Conservation (phyloP, 2,888 invertebrate genomes). For the Philonicus albiceps region DNA sequence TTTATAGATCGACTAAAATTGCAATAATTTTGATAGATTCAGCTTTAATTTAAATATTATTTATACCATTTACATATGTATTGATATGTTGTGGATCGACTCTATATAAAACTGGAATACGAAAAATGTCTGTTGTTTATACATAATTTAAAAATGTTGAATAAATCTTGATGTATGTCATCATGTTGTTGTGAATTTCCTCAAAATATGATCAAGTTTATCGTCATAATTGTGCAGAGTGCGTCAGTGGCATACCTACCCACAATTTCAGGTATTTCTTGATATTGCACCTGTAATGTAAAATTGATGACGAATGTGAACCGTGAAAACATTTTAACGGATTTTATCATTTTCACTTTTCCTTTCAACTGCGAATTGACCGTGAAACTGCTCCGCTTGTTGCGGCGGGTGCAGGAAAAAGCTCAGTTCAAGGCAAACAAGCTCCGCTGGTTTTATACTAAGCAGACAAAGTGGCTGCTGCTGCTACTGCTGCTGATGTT, state of each 20-base stretch:
- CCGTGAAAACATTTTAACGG: conserved; percentile 16
- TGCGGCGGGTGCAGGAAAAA: conserved; percentile 10
- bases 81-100: too few relatives aligned
- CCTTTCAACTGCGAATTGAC: conserved; percentile 35
- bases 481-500: background rate
- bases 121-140: too few relatives aligned
- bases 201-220: background rate
- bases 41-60: too few relatives aligned
- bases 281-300: background rate
- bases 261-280: background rate
- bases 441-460: background rate
- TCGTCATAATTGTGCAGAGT: background rate
- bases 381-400: background rate
- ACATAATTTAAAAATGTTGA: too few relatives aligned
- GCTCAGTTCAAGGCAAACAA: conserved; percentile 22
- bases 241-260: background rate
- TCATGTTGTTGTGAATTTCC: background rate
- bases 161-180: background rate
- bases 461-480: conserved; percentile 18
- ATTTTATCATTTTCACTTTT: conserved; percentile 37
- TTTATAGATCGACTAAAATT: too few relatives aligned
- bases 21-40: too few relatives aligned
- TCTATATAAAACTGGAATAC: too few relatives aligned
- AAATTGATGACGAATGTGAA: background rate
- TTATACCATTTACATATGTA: too few relatives aligned